Conservation (phyloP, 1,140 invertebrate genomes). For the Hestina assimilis region DNA sequence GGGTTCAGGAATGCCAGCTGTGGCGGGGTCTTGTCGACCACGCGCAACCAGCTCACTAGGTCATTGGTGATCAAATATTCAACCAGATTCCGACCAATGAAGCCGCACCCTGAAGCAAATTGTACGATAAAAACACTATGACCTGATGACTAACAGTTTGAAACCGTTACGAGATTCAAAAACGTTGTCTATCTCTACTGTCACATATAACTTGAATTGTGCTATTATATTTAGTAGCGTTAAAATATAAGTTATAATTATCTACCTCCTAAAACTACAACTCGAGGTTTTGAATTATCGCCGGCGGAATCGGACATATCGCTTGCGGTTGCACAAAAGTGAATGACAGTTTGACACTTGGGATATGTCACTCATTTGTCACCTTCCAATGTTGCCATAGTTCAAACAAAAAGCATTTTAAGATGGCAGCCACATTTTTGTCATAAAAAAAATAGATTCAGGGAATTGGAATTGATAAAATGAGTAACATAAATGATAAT, state of each 20-base stretch:
- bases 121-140: conserved; percentile 50
- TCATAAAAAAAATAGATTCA: no score
- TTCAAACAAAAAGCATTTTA: no score
- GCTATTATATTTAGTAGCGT: neutral
- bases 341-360: conserved; percentile 60
- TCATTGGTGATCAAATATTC: conserved; percentile 89
- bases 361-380: conserved; percentile 12
- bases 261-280: conserved; percentile 71
- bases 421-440: no score
- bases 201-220: neutral
- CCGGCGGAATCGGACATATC: conserved; percentile 71
- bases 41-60: conserved; percentile 85
- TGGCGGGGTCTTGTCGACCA: conserved; percentile 95
- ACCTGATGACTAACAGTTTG: conserved; percentile 67
- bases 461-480: no score
- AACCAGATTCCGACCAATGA: conserved; percentile 93
- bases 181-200: conserved; percentile 22
- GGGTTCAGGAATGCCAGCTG: conserved; percentile 93
- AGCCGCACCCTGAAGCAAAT: conserved; percentile 88
- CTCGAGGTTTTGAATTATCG: conserved; percentile 71
- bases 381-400: conserved; percentile 7
- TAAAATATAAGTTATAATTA: conserved; percentile 9
- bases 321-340: conserved; percentile 50
- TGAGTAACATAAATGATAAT: no score
- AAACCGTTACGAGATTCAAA: conserved; percentile 61